These are phyloP conservation scores for Caranx ignobilis DNA, from an alignment of 2,113 vertebrate species.

Conservation along the genomic window DNA sequence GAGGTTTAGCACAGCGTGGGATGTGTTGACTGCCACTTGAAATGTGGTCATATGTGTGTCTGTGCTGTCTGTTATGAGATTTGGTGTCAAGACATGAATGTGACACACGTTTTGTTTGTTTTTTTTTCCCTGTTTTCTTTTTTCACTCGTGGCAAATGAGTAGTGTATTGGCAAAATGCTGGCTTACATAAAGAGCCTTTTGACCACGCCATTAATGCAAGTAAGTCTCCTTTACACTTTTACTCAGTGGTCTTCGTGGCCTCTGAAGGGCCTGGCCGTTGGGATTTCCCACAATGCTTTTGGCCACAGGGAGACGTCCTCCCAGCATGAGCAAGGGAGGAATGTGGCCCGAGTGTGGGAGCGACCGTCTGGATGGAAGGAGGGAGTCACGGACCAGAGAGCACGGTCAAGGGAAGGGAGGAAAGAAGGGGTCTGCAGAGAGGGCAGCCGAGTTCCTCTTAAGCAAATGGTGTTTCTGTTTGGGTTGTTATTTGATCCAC, in stretches of 20 bases:
- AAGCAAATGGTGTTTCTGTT: conserved; percentile 53
- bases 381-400: conserved; percentile 77
- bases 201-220: conserved; percentile 15
- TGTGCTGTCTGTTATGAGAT: conserved; percentile 17
- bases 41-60: conserved; percentile 13
- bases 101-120: not conserved
- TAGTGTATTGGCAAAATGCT: not conserved
- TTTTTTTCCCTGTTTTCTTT: not conserved
- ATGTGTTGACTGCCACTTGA: conserved; percentile 17
- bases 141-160: conserved; percentile 2
- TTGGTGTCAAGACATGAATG: conserved; percentile 3
- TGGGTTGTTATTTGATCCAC: conserved; percentile 15
- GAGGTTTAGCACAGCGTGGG: conserved; percentile 3
- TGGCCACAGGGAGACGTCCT: conserved; percentile 80
- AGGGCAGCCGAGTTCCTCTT: conserved; percentile 61
- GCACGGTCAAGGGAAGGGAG: conserved; percentile 67
- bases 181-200: conserved; percentile 13
- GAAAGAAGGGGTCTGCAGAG: conserved; percentile 59
- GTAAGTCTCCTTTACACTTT: conserved; percentile 42
- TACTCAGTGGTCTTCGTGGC: conserved; percentile 45
- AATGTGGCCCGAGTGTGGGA: conserved; percentile 81
- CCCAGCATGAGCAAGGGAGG: conserved; percentile 79
- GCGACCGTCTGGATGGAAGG: conserved; percentile 68
- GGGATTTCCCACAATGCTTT: conserved; percentile 82
- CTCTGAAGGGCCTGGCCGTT: conserved; percentile 57